phyloP scores from a whole-genome alignment of 2,113 vertebrate genomes.

The Mustelus asterias region DNA sequence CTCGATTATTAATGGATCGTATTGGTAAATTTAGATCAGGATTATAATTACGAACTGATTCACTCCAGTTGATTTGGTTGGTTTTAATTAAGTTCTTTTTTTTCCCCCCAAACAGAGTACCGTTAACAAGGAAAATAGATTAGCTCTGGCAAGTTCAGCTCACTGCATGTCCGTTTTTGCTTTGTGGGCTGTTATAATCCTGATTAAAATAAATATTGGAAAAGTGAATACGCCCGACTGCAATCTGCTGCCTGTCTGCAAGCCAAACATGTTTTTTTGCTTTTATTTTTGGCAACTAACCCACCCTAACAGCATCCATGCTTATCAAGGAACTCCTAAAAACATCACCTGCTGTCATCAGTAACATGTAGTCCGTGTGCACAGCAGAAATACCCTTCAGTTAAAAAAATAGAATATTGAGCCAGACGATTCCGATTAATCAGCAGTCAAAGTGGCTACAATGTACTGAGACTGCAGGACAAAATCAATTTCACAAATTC shows the following conservation, averaged over 20 bases:
- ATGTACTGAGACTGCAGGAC: neutral
- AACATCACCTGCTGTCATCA: neutral
- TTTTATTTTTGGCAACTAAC: neutral
- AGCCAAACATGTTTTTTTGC: slow-evolving; percentile 11
- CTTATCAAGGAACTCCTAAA: neutral
- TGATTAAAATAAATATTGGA: slow-evolving; percentile 24
- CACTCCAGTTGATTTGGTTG: neutral
- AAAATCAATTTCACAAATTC: neutral
- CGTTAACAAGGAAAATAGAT: neutral
- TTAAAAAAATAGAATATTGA: neutral
- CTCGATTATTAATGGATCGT: neutral
- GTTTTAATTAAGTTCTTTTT: neutral
- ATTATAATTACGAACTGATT: neutral
- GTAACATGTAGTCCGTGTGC: neutral
- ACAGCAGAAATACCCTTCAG: neutral
- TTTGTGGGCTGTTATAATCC: neutral
- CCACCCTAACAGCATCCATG: neutral
- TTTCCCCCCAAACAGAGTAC: neutral
- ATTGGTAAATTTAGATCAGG: neutral
- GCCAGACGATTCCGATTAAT: neutral
- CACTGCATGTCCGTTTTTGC: neutral
- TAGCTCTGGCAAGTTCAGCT: neutral
- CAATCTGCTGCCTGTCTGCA: neutral
- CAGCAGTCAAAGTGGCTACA: neutral
- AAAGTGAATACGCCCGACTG: neutral